Evolutionary conservation across 2,888 invertebrate genomes (phyloP).

Genomic region (Epinotia nisella): DNA sequence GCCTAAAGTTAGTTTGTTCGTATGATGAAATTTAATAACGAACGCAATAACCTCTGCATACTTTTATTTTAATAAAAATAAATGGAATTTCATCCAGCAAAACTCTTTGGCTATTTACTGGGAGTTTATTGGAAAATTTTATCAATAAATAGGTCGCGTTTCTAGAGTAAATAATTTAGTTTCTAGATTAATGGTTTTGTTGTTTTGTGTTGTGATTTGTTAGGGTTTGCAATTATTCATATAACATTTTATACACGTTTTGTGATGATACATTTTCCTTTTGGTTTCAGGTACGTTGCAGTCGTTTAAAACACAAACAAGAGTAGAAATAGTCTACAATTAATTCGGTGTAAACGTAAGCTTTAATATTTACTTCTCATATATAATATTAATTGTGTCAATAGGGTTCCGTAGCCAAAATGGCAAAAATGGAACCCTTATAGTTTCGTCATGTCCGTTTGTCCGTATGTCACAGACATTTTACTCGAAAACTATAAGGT

Average conservation of each 20-base stretch:
- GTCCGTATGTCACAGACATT: no score
- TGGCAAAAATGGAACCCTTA: no score
- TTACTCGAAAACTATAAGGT: no score
- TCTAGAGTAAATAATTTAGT: neutral
- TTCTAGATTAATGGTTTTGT: neutral
- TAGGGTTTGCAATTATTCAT: no score
- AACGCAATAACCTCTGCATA: neutral
- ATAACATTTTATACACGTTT: neutral
- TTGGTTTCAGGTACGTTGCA: neutral
- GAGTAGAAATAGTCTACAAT: neutral
- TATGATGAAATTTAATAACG: neutral
- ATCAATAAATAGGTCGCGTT: neutral
- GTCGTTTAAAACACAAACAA: neutral
- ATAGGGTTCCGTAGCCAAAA: no score
- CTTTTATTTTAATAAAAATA: neutral
- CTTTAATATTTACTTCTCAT: no score
- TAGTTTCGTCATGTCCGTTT: no score
- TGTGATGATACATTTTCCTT: neutral
- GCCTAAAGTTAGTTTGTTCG: neutral
- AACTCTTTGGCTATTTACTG: neutral
- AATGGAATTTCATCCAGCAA: neutral
- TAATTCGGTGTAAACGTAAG: neutral
- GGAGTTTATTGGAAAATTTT: constrained; percentile 1
- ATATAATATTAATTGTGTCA: no score
- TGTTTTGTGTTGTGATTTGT: neutral